Evolutionary conservation across 2,113 vertebrate species (phyloP), one percentile per base, ranked within the genome.

Genomic region (Sander lucioperca): DNA sequence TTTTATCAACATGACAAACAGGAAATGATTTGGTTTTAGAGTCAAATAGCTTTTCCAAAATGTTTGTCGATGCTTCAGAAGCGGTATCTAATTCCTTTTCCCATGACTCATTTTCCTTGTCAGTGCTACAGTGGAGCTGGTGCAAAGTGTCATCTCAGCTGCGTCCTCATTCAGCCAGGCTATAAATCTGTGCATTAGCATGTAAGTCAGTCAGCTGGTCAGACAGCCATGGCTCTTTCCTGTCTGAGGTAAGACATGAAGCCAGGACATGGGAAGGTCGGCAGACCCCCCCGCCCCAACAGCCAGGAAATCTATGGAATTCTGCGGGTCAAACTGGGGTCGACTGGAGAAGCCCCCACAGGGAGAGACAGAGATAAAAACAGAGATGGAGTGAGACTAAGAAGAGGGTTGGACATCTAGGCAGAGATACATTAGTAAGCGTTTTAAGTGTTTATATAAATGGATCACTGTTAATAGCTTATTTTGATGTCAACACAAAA

Each of bases 221-320:
- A 76, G 70, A 77, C 80, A 53, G 80, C 21, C 74, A 45, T 53
- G 61, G 51, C 77, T 81, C 63, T 85, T 88, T 87, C 56, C 85
- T 73, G 72, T 61, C 86, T 57, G 9, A 68, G 64, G 59, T 71
- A 70, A 70, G 67, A 70, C 62, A 68, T 57, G 43, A 63, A 63
- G 70, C 65, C 62, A 39, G 67, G 79, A 85, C 62, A 45, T 30
- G 78, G 77, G 76, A 74, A 79, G 76, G 73, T 25, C 30, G 72
- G 50, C 72, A 63, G 77, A 75, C 85, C 85, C 85, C 36, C 33
- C 87, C 85, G 82, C 85, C 36, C 5, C 87, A 82, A 21, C 85
- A 80, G 70, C 58, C 86, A 87, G 92, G 91, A 92, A 92, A 88
- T 91, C 88, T 68, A 30, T 67, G 93, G 85, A 90, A 89, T 93